Base-by-base conservation (phyloP, 2,797 vertebrate species). In the Falco cherrug region DNA sequence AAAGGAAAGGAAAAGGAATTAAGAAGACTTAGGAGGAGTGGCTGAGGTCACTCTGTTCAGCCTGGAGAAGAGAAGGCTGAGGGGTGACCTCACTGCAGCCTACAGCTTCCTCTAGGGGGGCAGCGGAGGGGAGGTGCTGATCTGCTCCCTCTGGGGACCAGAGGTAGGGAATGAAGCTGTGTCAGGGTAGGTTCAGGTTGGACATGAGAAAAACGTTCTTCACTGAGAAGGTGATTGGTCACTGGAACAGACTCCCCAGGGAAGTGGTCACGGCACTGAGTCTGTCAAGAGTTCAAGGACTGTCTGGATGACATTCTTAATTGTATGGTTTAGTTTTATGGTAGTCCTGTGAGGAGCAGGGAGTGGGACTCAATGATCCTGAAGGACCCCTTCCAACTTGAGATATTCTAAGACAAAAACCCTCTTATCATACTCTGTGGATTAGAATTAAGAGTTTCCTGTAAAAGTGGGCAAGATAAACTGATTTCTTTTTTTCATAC, bases 41-140 rank as follows among this genome's bases (percentile, higher is more conserved):
- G 12, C 26, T 68, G 67, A 50, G 61, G 33, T 68, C 26, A 37
- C 16, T 54, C 13, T 6, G 15, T 9, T 78, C 9, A 19, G 7
- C 9, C 11, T 31, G 22, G 37, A 83, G 53, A 61, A 70, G 9
- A 79, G 28, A 13, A 63, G 17, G 15, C 37, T 37, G 37, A 37
- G 37, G 37, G 5, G 6, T 50, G 48, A 37, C 21, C 29, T 2
- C 20, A 18, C 29, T 0, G 0, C 11, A 41, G 19, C 12, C 51
- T 13, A 25, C 28, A 75, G 1, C 15, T 48, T 59, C 22, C 43
- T 63, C 35, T 53, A 24, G 3, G 25, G 1, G 7, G 8, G 31
- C 16, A 59, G 29, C 2, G 2, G 10, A 57, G 17, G 5, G 4
- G 13, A 75, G 13, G 2, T 29, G 41, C 14, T 48, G 35, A 13